A percentile compares a stretch with the other conserved stretches of the same genome.
These are phyloP conservation scores for Lasius fuliginosus DNA, from an alignment of 2,888 invertebrate genomes.

Conservation along the genomic window DNA sequence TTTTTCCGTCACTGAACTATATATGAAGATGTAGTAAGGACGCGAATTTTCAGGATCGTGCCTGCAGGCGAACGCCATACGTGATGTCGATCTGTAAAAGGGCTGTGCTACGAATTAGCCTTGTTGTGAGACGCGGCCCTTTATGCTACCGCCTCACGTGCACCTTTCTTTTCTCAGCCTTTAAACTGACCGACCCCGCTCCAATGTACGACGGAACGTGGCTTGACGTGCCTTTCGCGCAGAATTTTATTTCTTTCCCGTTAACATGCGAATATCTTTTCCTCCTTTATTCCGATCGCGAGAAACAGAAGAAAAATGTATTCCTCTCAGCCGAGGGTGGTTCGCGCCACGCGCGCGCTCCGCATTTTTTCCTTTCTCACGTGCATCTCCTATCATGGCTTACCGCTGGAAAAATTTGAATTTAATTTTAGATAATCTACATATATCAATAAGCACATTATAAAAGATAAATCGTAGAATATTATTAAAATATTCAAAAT, in stretches of 20 bases:
- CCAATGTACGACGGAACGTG: constrained; percentile 57
- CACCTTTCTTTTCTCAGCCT: constrained; percentile 67
- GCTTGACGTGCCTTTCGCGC: constrained; percentile 74
- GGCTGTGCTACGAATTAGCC: constrained; percentile 82
- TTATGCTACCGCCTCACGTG: constrained; percentile 69
- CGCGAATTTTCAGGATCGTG: constrained; percentile 74
- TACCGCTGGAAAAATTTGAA: not conserved
- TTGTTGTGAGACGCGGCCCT: constrained; percentile 80
- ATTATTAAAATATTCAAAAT: not conserved
- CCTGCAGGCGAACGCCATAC: constrained; percentile 82
- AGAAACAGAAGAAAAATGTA: constrained; percentile 31
- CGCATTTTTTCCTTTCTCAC: not conserved
- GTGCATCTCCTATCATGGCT: not conserved
- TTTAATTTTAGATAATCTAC: constrained; percentile 7
- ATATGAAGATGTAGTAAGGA: constrained; percentile 56
- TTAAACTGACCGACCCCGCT: constrained; percentile 80
- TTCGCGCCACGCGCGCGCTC: not conserved
- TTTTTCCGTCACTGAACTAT: constrained; percentile 21
- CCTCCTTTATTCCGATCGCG: constrained; percentile 55
- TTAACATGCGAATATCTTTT: constrained; percentile 63
- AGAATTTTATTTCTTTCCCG: constrained; percentile 68
- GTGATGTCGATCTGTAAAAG: constrained; percentile 81
- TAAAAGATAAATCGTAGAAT: not conserved
- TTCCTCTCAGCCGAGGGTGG: constrained; percentile 23
- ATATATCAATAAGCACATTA: not conserved